Conservation (phyloP, 2,888 invertebrate species). For the Tipula confusa region DNA sequence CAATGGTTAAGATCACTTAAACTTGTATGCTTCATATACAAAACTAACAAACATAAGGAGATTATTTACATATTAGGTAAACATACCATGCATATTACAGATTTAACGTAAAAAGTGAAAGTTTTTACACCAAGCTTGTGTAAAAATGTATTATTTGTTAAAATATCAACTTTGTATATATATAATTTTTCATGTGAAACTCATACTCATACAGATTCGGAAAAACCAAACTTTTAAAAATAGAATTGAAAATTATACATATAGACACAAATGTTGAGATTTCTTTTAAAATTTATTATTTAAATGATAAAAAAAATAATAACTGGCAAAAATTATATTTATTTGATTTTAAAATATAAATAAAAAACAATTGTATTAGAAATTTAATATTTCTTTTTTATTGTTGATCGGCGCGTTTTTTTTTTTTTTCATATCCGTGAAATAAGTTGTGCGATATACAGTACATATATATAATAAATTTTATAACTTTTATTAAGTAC, state of each 20-base stretch:
- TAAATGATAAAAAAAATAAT: conserved; percentile 7
- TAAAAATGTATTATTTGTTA: background rate
- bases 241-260: background rate
- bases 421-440: background rate
- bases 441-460: background rate
- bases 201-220: background rate
- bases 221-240: conserved; percentile 15
- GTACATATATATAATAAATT: background rate
- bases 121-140: background rate
- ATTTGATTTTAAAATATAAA: conserved; percentile 25
- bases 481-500: background rate
- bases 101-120: background rate
- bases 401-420: background rate
- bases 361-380: background rate
- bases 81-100: background rate
- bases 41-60: background rate
- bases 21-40: background rate
- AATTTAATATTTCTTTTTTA: background rate
- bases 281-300: conserved; percentile 9
- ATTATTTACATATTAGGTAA: background rate
- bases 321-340: conserved; percentile 6
- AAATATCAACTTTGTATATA: background rate
- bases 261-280: background rate
- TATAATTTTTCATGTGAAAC: background rate
- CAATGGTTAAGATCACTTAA: background rate